These are phyloP conservation scores for Paraplagusia blochii DNA, from an alignment of 2,113 vertebrate genomes.

Conservation along the genomic window DNA sequence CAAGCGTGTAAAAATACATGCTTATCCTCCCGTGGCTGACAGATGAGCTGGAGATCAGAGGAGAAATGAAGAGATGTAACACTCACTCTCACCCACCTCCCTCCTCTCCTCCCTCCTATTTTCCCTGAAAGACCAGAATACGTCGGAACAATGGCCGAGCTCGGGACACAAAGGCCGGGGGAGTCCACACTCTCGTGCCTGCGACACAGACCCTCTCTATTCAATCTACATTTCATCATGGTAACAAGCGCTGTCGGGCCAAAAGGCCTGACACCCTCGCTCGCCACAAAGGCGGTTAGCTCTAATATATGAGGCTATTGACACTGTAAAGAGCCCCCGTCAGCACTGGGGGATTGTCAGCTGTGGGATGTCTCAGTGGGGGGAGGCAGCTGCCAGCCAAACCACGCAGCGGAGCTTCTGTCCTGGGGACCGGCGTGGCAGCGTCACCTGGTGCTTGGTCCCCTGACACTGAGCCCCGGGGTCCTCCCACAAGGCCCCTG, in stretches of 20 bases:
- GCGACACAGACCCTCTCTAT: slow-evolving; percentile 71
- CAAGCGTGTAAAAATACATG: slow-evolving; percentile 79
- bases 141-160: slow-evolving; percentile 72
- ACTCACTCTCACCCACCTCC: slow-evolving; percentile 67
- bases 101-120: slow-evolving; percentile 40
- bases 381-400: slow-evolving; percentile 78
- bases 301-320: slow-evolving; percentile 82
- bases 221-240: slow-evolving; percentile 80
- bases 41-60: slow-evolving; percentile 73
- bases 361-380: slow-evolving; percentile 80
- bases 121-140: slow-evolving; percentile 62
- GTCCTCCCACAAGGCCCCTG: slow-evolving; percentile 55
- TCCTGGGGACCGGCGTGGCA: slow-evolving; percentile 55
- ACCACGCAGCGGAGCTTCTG: slow-evolving; percentile 65
- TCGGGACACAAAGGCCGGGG: slow-evolving; percentile 71
- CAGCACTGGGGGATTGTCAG: slow-evolving; percentile 72
- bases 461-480: slow-evolving; percentile 58
- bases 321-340: slow-evolving; percentile 79
- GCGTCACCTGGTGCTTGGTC: slow-evolving; percentile 72
- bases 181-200: slow-evolving; percentile 73
- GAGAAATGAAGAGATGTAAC: slow-evolving; percentile 76
- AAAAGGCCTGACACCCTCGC: slow-evolving; percentile 76
- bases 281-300: slow-evolving; percentile 81
- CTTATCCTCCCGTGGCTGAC: slow-evolving; percentile 76
- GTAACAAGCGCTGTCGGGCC: slow-evolving; percentile 77